Percentiles rank a stretch among this genome's conserved stretches.
Evolutionary conservation across 1,140 invertebrate genomes (phyloP).

Genomic region (Euura saliciscinereae): DNA sequence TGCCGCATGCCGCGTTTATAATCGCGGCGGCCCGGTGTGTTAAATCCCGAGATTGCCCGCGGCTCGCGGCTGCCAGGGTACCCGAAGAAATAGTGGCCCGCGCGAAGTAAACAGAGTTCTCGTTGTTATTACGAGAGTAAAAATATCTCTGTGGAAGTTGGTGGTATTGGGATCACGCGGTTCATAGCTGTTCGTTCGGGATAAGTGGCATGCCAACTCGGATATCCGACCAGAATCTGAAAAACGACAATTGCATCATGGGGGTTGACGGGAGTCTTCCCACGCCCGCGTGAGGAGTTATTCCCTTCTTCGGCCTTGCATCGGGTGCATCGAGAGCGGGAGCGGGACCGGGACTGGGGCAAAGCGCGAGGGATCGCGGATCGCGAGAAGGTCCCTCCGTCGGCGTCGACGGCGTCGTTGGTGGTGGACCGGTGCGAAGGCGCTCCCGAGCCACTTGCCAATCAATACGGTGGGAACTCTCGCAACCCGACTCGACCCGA

Average conservation of each 20-base stretch:
- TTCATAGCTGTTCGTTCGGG: not conserved
- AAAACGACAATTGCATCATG: too few relatives aligned
- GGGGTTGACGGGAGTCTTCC: too few relatives aligned
- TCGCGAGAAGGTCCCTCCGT: conserved; percentile 36
- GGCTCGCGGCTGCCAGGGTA: not conserved
- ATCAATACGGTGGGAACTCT: conserved; percentile 43
- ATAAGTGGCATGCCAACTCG: not conserved
- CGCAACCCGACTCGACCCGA: conserved; percentile 26
- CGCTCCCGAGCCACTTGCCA: conserved; percentile 35
- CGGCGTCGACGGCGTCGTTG: conserved; percentile 17
- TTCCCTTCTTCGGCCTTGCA: too few relatives aligned
- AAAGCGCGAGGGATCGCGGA: conserved; percentile 22
- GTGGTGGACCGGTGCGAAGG: conserved; percentile 18
- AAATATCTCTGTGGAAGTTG: not conserved
- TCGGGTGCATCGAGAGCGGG: conserved; percentile 3
- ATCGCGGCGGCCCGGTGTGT: too few relatives aligned
- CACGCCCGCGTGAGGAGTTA: too few relatives aligned
- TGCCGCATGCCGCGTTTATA: too few relatives aligned
- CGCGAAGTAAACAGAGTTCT: not conserved
- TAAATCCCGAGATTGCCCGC: too few relatives aligned
- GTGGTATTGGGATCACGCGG: not conserved
- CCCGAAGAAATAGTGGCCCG: conserved; percentile 3
- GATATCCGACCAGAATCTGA: too few relatives aligned
- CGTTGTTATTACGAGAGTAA: conserved; percentile 7
- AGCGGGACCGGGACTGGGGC: conserved; percentile 20